Base-by-base conservation (phyloP, 2,888 invertebrate species). In the Cheilosia variabilis region DNA sequence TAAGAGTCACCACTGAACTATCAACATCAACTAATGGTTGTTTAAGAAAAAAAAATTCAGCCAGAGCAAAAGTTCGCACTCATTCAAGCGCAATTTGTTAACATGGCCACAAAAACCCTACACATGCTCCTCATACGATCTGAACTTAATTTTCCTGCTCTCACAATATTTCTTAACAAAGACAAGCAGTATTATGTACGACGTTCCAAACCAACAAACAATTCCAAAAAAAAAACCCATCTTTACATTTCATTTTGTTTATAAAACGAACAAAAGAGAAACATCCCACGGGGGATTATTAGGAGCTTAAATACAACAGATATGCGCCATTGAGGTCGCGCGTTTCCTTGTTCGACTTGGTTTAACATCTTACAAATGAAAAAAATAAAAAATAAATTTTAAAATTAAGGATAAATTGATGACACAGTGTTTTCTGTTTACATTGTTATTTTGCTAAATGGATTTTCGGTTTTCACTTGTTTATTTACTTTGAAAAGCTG, bases 361-460 rank as follows among this genome's bases (percentile, higher is more conserved):
- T 37, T 3, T 37, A 37, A 10, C 34, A 37, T 63, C 37, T 63
- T 53, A 62, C 24, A 60, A 69, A 62, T 68, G 77, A 13, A 15
- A 24, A 45, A 24, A 24, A 5, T 0, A 27, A 27, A 24, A 66
- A 62, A 31, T 2, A 34, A 58, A n/a, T n/a, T n/a, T n/a, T n/a
- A n/a, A 52, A 45, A 69, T 15, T 60, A 60, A 68, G 45, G 66
- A 60, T 52, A 77, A 77, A 68, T 68, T 77, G 76, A 68, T 68
- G 68, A 53, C 60, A 53, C 45, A 5, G 17, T 45, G 6, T 15
- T 45, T 52, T 41, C 4, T 43, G 6, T 15, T 43, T 41, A 27
- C 4, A 3, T 53, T 60, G 76, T 53, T 68, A 47, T 58, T 24
- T 66, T 22, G 27, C n/a, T 43, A 68, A 77, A 77, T 68, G 68